Evolutionary conservation across 1,140 invertebrate genomes (phyloP).

Genomic region (Solenopsis invicta): DNA sequence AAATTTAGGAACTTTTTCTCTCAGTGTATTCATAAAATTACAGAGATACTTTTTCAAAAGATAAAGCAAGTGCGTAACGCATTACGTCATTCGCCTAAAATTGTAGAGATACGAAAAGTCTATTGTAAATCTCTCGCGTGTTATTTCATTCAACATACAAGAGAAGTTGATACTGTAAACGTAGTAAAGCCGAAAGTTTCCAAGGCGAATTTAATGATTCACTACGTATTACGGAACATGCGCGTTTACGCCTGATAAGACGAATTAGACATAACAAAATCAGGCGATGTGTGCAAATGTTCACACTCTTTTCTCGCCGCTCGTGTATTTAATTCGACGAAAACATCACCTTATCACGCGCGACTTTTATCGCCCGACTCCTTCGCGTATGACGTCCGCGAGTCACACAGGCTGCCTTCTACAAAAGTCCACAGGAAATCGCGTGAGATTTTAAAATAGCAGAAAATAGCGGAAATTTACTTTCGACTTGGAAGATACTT

Average conservation of each 20-base stretch:
- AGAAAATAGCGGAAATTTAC: conserved; percentile 42
- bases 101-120: neutral
- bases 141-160: neutral
- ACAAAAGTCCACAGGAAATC: conserved; percentile 38
- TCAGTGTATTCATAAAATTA: neutral
- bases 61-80: neutral
- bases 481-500: conserved; percentile 1
- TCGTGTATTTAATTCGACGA: conserved; percentile 28
- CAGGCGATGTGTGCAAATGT: conserved; percentile 51
- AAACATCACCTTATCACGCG: conserved; percentile 37
- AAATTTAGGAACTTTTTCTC: too few relatives aligned
- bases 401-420: neutral
- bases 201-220: conserved; percentile 31
- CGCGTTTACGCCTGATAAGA: conserved; percentile 5
- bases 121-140: neutral
- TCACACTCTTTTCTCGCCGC: neutral
- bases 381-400: neutral
- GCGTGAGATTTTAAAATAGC: conserved; percentile 44
- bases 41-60: neutral
- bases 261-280: conserved; percentile 60
- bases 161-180: neutral
- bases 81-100: neutral
- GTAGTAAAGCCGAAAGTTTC: neutral
- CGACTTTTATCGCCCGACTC: conserved; percentile 27
- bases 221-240: neutral